phyloP scores from a whole-genome alignment of 2,797 vertebrate species.

The Enteromius paludinosus region DNA sequence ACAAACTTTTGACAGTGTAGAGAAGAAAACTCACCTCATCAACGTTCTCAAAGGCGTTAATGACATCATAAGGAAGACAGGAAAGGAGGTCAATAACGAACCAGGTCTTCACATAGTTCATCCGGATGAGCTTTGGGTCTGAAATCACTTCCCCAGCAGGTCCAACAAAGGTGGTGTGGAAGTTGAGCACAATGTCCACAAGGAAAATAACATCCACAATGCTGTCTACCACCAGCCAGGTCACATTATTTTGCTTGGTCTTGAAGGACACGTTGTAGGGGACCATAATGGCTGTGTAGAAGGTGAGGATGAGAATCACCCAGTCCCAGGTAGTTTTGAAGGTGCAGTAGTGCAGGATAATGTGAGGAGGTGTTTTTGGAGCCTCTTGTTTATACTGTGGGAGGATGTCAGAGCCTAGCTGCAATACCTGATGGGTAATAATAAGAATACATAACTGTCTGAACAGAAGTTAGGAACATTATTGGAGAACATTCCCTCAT shows the following conservation, averaged over 20 bases:
- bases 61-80: conserved; percentile 98
- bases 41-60: conserved; percentile 98
- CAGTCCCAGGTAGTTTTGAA: conserved; percentile 99
- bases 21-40: conserved; percentile 84
- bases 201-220: conserved; percentile 97
- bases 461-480: not conserved
- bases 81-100: conserved; percentile 97
- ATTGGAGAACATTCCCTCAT: not conserved
- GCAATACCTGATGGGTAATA: conserved; percentile 83
- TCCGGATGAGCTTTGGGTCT: conserved; percentile 93
- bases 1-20: not conserved
- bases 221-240: conserved; percentile 95
- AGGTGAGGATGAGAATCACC: conserved; percentile 97
- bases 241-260: conserved; percentile 96
- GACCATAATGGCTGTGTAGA: conserved; percentile 99
- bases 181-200: conserved; percentile 97
- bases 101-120: conserved; percentile 99
- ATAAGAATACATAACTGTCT: not conserved
- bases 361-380: conserved; percentile 95
- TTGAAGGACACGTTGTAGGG: conserved; percentile 98
- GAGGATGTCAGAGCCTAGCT: conserved; percentile 95
- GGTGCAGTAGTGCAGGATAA: conserved; percentile 97
- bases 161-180: conserved; percentile 96
- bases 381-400: conserved; percentile 99
- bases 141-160: conserved; percentile 96